Percentiles rank a stretch among this genome's conserved stretches.
Conservation (phyloP, 2,113 vertebrate species). For the Myrmecophaga tridactyla region DNA sequence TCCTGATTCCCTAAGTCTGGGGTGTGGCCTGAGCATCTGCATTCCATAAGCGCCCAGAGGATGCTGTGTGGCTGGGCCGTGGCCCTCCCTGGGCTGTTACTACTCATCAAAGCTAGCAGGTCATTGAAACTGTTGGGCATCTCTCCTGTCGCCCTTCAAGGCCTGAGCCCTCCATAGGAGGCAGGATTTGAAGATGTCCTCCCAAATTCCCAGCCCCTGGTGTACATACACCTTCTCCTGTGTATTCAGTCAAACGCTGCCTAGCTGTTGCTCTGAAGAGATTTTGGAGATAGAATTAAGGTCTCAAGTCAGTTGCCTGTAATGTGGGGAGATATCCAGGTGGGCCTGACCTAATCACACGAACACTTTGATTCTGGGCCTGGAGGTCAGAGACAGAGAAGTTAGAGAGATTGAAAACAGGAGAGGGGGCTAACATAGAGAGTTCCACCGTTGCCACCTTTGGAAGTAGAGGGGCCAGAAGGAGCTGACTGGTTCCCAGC, state of each 20-base stretch:
- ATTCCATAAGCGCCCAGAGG: rapidly evolving
- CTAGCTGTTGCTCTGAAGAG: not conserved
- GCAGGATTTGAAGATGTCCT: not conserved
- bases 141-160: not conserved
- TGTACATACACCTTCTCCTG: not conserved
- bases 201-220: not conserved
- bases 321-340: not conserved
- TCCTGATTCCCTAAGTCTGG: not conserved
- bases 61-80: not conserved
- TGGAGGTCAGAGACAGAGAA: too few species aligned
- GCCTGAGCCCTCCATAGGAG: not conserved
- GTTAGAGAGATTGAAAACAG: not conserved
- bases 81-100: too few species aligned
- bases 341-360: not conserved
- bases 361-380: not conserved
- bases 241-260: not conserved
- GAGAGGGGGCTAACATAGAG: not conserved
- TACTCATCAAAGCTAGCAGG: not conserved
- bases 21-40: not conserved
- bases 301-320: not conserved
- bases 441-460: not conserved
- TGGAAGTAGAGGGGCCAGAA: not conserved
- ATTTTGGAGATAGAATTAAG: not conserved
- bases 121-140: not conserved
- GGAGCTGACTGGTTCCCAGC: rapidly evolving